These are phyloP conservation scores for Channa maculata DNA, from an alignment of 2,113 vertebrate genomes.

Conservation along the genomic window DNA sequence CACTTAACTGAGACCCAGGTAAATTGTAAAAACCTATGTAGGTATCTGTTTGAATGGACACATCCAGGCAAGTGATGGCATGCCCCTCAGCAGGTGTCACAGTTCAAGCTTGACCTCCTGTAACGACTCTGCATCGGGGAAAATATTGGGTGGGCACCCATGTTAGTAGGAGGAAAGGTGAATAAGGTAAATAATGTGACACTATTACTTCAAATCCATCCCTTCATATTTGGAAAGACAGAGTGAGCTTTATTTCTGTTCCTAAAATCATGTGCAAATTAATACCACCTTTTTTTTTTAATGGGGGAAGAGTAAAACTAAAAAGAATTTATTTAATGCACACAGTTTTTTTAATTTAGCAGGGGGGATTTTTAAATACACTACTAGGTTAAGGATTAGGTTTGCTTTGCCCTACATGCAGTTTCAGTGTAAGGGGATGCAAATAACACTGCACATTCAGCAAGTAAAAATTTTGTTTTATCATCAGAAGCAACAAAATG, in stretches of 20 bases:
- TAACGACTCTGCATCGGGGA: conserved; percentile 13
- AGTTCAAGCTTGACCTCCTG: conserved; percentile 30
- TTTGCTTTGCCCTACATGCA: too few species aligned
- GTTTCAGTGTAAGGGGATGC: too few species aligned
- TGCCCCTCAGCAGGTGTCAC: conserved; percentile 31
- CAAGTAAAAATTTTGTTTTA: too few species aligned
- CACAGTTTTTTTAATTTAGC: too few species aligned
- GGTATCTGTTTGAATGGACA: conserved; percentile 25
- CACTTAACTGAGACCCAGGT: neutral
- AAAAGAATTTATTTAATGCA: too few species aligned
- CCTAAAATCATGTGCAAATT: neutral
- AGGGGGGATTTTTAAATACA: too few species aligned
- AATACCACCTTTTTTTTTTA: too few species aligned
- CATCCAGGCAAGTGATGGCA: conserved; percentile 14
- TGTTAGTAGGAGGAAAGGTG: conserved; percentile 6
- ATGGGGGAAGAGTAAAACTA: too few species aligned
- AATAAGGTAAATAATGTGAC: conserved; percentile 22
- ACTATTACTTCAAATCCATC: conserved; percentile 3
- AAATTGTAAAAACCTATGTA: conserved; percentile 18
- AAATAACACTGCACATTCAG: too few species aligned
- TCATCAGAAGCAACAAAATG: too few species aligned
- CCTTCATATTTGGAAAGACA: neutral
- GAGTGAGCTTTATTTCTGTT: neutral
- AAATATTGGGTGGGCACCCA: conserved; percentile 12
- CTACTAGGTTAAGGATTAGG: too few species aligned